Evolutionary conservation across 2,888 invertebrate species (phyloP), one percentile per base, ranked within the genome.

Genomic region (Xestia ashworthii): DNA sequence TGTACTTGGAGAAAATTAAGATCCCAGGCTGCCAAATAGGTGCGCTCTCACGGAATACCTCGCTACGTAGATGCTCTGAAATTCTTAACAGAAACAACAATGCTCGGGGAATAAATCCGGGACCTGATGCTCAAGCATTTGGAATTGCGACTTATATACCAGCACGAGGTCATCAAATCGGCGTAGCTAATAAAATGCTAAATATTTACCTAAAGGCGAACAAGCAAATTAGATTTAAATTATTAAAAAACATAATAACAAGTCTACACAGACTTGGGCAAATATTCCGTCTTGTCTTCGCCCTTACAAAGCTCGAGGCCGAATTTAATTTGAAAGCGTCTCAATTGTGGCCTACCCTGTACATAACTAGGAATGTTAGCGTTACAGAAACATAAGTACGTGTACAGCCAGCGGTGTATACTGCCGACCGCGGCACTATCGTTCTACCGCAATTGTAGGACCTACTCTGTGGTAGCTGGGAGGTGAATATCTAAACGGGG

Each of bases 361-460:
- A 83, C 87, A 87, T 85, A 82, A 69, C 85, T 78, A 75, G 86
- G 79, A 87, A 76, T 81, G 78, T 81, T 78, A 73, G 81, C 73
- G 58, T 82, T 55, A 71, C 87, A 82, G 76, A 81, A 80, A 84
- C 46, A 62, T 82, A 77, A 76, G 55, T 81, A 85, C 71, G 58
- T 87, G 81, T 84, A 84, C 79, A 86, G 74, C 77, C 77, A 84
- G 88, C 85, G 81, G 84, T 88, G 88, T 87, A 86, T 74, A 88
- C 68, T 78, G 82, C 79, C 72, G 80, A 91, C 90, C 90, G 76
- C 89, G 78, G 85, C 66, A 84, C 88, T 82, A 86, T 86, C 84
- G 79, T 74, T 75, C 74, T 72, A 88, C 90, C 89, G 79, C 91
- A 89, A 87, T 81, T 76, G 81, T 86, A 84, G 89, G 81, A 81